A percentile compares a stretch with the other conserved stretches of the same genome.
These are phyloP conservation scores for Cydia strobilella DNA, from an alignment of 1,140 invertebrate genomes.

Conservation along the genomic window DNA sequence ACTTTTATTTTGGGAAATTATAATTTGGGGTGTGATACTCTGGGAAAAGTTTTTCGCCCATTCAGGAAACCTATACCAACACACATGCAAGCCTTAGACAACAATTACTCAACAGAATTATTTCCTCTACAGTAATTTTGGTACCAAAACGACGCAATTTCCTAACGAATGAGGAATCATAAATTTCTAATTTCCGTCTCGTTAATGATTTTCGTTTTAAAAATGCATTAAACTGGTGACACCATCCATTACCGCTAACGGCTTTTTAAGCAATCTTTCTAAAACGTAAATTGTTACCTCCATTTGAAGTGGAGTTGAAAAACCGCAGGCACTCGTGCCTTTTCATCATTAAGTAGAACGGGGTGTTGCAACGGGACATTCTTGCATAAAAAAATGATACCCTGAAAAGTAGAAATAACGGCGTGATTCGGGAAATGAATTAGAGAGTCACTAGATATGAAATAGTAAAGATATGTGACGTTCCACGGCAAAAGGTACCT, in stretches of 20 bases:
- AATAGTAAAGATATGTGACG: no score
- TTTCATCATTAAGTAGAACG: constrained; percentile 3
- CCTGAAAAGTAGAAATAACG: background rate
- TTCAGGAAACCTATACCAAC: no score
- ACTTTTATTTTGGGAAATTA: no score
- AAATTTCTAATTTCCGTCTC: constrained; percentile 18
- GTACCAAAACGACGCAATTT: constrained; percentile 18
- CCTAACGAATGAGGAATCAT: background rate
- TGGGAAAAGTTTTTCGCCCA: no score
- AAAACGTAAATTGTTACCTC: constrained; percentile 25
- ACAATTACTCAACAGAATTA: background rate
- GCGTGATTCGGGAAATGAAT: no score
- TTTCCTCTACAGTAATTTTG: background rate
- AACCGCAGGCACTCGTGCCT: constrained; percentile 9
- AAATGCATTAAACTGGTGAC: constrained; percentile 28
- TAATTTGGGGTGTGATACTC: no score
- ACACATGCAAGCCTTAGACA: no score
- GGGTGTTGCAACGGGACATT: constrained; percentile 10
- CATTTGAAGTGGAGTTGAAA: constrained; percentile 26
- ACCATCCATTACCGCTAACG: constrained; percentile 29
- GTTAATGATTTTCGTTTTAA: constrained; percentile 30
- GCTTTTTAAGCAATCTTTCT: constrained; percentile 30
- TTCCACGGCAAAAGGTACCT: no score
- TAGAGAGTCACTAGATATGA: no score
- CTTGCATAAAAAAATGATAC: background rate